These are phyloP conservation scores for Eristalinus aeneus DNA, from an alignment of 2,888 invertebrate species.

Conservation along the genomic window DNA sequence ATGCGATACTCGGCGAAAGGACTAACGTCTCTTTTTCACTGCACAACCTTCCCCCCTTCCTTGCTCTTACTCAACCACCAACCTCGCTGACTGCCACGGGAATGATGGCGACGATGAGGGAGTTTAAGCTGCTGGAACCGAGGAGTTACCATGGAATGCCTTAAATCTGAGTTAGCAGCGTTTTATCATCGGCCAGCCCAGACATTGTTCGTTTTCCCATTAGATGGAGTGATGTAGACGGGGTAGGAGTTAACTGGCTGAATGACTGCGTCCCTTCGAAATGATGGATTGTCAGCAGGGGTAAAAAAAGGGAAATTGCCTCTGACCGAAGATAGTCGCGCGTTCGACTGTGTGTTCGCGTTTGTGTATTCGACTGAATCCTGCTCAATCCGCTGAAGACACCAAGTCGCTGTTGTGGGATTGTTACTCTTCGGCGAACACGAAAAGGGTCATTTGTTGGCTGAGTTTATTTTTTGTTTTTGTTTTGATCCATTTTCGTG, in stretches of 20 bases:
- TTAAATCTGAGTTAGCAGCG: conserved; percentile 64
- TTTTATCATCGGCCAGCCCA: conserved; percentile 66
- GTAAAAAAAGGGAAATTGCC: conserved; percentile 1
- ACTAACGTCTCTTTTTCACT: conserved; percentile 42
- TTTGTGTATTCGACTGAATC: conserved; percentile 23
- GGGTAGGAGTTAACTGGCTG: conserved; percentile 63
- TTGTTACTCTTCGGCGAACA: conserved; percentile 44
- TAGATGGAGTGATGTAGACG: conserved; percentile 36
- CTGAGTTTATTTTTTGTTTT: conserved; percentile 7
- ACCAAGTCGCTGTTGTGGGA: conserved; percentile 54
- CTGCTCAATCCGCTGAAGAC: conserved; percentile 43
- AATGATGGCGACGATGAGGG: not conserved
- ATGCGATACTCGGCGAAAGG: conserved; percentile 54
- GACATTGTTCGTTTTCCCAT: conserved; percentile 63
- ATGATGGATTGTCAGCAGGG: conserved; percentile 65
- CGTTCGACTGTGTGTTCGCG: not conserved
- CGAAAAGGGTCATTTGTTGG: conserved; percentile 47
- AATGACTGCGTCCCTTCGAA: conserved; percentile 65
- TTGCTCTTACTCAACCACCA: too few relatives aligned
- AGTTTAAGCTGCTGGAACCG: not conserved
- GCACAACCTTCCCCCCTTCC: too few relatives aligned
- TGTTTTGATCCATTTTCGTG: not conserved
- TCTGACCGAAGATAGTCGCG: conserved; percentile 10
- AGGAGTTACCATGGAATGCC: conserved; percentile 42
- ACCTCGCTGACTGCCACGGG: not conserved